These are phyloP conservation scores for Neosalanx taihuensis DNA, from an alignment of 2,797 vertebrate genomes.

Conservation along the genomic window DNA sequence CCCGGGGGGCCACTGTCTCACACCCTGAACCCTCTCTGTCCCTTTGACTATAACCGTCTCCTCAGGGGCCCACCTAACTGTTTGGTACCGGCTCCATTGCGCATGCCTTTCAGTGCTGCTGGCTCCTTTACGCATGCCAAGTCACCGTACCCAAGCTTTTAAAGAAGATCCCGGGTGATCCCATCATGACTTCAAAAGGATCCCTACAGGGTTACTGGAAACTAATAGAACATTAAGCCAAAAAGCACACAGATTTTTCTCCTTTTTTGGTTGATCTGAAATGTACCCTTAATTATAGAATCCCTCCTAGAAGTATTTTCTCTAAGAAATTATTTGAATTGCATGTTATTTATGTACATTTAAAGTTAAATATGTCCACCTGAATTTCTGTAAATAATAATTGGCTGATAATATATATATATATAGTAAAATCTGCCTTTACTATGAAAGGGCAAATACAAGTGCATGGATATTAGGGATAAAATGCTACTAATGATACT, in stretches of 20 bases:
- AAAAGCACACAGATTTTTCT: too few relatives aligned
- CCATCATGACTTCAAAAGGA: slow-evolving; percentile 18
- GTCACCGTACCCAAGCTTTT: slow-evolving; percentile 60
- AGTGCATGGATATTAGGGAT: too few relatives aligned
- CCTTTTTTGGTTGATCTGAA: too few relatives aligned
- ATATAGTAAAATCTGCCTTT: neutral
- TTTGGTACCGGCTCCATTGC: slow-evolving; percentile 53
- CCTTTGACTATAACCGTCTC: slow-evolving; percentile 60
- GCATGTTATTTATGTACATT: slow-evolving; percentile 70
- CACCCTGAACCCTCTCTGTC: slow-evolving; percentile 24
- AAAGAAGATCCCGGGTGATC: slow-evolving; percentile 18
- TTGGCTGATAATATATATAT: slow-evolving; percentile 32
- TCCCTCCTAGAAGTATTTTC: too few relatives aligned
- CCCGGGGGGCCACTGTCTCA: slow-evolving; percentile 11
- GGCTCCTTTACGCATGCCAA: slow-evolving; percentile 53
- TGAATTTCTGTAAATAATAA: slow-evolving; percentile 27
- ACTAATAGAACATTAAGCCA: too few relatives aligned
- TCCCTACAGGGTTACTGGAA: too few relatives aligned
- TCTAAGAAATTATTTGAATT: slow-evolving; percentile 60
- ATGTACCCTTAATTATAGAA: too few relatives aligned
- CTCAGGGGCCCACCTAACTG: slow-evolving; percentile 59
- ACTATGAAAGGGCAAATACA: neutral
- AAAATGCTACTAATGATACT: neutral
- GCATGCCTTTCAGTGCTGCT: slow-evolving; percentile 46
- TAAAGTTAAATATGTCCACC: slow-evolving; percentile 27